A percentile compares a stretch with the other conserved stretches of the same genome.
Evolutionary conservation across 2,113 vertebrate genomes (phyloP).

Genomic region (Neolamprologus caudopunctatus): DNA sequence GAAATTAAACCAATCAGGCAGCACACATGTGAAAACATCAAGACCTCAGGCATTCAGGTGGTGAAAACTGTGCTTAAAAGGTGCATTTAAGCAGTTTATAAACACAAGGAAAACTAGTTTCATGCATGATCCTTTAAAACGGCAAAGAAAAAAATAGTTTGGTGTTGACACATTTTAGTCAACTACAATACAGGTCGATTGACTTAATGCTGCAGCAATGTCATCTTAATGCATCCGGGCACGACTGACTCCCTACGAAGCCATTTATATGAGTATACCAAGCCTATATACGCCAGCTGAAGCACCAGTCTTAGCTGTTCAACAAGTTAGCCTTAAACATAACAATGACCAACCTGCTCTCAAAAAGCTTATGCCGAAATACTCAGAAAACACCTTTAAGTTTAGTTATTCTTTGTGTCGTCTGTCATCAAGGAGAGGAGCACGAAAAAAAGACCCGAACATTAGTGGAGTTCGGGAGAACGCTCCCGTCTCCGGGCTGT

Average conservation of each 20-base stretch:
- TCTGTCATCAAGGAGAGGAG: rapidly evolving
- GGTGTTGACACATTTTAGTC: background rate
- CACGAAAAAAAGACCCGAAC: background rate
- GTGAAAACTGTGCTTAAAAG: background rate
- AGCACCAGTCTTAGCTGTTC: background rate
- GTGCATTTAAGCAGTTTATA: background rate
- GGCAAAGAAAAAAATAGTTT: background rate
- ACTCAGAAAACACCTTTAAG: background rate
- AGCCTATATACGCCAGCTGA: background rate
- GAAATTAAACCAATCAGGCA: background rate
- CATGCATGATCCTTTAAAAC: background rate
- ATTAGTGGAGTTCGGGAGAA: background rate
- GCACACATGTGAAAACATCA: background rate
- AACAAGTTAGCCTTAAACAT: background rate
- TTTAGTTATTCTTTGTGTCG: background rate
- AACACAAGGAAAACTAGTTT: background rate
- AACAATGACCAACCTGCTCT: background rate
- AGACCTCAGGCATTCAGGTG: background rate
- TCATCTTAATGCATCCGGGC: background rate
- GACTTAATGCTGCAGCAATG: background rate
- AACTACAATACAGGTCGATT: background rate
- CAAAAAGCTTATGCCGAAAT: background rate
- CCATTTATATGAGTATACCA: background rate
- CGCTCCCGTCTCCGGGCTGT: background rate
- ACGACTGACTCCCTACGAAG: background rate